These are phyloP conservation scores for Muscicapa comitata DNA, from an alignment of 2,797 vertebrate species.

Conservation along the genomic window DNA sequence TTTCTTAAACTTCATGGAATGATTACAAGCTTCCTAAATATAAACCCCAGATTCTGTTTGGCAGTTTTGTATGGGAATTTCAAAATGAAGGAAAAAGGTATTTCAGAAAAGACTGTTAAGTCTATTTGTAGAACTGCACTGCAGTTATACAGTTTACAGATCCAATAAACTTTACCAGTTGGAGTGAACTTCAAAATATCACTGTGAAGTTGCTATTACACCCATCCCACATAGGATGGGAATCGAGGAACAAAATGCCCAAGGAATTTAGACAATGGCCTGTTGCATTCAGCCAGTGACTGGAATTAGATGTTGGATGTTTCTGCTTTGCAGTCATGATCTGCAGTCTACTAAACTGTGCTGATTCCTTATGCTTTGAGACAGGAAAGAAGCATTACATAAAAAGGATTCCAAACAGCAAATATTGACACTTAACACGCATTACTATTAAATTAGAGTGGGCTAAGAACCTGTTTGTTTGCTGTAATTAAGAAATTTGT, in stretches of 20 bases:
- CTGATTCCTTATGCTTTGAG: neutral
- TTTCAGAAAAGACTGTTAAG: neutral
- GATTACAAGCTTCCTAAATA: slow-evolving; percentile 73
- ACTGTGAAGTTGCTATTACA: neutral
- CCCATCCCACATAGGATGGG: neutral
- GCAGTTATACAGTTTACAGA: neutral
- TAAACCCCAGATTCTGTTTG: slow-evolving; percentile 58
- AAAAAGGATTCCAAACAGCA: neutral
- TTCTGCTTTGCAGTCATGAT: neutral
- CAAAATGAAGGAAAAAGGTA: slow-evolving; percentile 29
- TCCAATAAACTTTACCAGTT: neutral
- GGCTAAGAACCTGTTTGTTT: neutral
- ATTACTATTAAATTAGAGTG: neutral
- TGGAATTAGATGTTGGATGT: neutral
- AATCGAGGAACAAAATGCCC: neutral
- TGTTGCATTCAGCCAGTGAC: neutral
- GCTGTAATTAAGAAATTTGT: neutral
- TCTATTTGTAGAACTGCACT: neutral
- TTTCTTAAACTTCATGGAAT: slow-evolving; percentile 71
- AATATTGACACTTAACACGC: neutral
- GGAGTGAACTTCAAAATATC: neutral
- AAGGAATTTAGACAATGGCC: neutral
- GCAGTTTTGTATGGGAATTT: slow-evolving; percentile 28
- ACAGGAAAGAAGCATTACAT: neutral
- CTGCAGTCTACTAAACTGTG: neutral